Conservation (phyloP, 2,888 invertebrate genomes). For the Scrobipalpa atriplicella region DNA sequence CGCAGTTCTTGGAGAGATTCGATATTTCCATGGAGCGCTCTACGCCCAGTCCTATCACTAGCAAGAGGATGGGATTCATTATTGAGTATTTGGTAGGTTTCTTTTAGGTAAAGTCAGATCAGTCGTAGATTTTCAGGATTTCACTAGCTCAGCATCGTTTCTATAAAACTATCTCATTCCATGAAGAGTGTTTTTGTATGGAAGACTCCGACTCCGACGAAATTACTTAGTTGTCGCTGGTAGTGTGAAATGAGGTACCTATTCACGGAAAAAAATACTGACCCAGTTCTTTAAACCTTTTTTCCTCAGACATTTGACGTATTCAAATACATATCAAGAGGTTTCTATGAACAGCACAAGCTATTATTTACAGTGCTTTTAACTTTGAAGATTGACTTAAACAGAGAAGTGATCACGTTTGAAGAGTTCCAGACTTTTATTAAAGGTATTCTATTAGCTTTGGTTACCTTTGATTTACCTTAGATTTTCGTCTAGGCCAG, state of each 20-base stretch:
- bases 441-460: slow-evolving; percentile 76
- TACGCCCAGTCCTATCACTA: slow-evolving; percentile 84
- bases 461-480: too few relatives aligned
- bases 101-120: neutral
- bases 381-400: slow-evolving; percentile 91
- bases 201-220: too few relatives aligned
- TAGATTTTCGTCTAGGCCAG: too few relatives aligned
- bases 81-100: slow-evolving; percentile 86
- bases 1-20: slow-evolving; percentile 93
- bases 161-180: too few relatives aligned
- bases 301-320: slow-evolving; percentile 86
- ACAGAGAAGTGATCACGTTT: slow-evolving; percentile 85
- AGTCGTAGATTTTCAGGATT: neutral
- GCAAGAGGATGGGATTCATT: slow-evolving; percentile 86
- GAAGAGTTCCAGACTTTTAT: slow-evolving; percentile 93
- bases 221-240: neutral
- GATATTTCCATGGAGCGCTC: slow-evolving; percentile 91
- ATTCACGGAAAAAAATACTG: too few relatives aligned
- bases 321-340: slow-evolving; percentile 90
- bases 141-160: too few relatives aligned
- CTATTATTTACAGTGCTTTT: slow-evolving; percentile 91
- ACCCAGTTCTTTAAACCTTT: neutral
- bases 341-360: slow-evolving; percentile 92
- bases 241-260: too few relatives aligned
- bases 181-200: too few relatives aligned